Evolutionary conservation across 2,888 invertebrate genomes (phyloP), one percentile per base, ranked within the genome.

Genomic region (Dermolepida albohirtum): DNA sequence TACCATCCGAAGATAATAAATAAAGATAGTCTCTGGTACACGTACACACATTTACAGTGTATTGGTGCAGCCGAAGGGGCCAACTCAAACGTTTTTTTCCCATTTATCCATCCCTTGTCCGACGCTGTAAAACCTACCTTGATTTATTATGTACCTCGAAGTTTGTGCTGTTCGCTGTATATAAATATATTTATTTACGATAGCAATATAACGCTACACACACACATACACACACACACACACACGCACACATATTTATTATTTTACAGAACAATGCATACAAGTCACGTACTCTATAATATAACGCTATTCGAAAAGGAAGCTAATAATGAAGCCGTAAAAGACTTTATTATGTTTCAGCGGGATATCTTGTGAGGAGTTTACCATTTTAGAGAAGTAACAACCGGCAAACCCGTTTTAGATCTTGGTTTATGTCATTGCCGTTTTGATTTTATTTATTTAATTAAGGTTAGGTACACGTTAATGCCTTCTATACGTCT

Each of bases 71-170:
- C 59, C 47, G 6, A 47, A 62, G 59, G 59, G 47, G 10, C 59
- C 7, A 59, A 40, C 34, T 55, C 55, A 22, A 55, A 47, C 39
- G 44, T 39, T 62, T 49, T 59, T 47, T 62, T 14, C 16, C 34
- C 59, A 62, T 62, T 62, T 62, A 62, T 47, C 59, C 47, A 49
- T 62, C 49, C 59, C 64, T 55, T 68, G 68, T 57, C 68, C 64
- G 50, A 43, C 52, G 57, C 40, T 68, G 68, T 68, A 55, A 34
- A 64, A 64, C 68, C 68, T 57, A 64, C 64, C 64, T 57, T 41
- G 57, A 64, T 57, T 64, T 55, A 68, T 68, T 68, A 68, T 68
- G 47, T 49, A 41, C 55, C 57, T 29, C 49, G 57, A 68, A 62
- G 47, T 62, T 34, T 62, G 47, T 34, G 34, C 16, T 62, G 39